Conservation (phyloP, 2,888 invertebrate species). For the Hyalella azteca region DNA sequence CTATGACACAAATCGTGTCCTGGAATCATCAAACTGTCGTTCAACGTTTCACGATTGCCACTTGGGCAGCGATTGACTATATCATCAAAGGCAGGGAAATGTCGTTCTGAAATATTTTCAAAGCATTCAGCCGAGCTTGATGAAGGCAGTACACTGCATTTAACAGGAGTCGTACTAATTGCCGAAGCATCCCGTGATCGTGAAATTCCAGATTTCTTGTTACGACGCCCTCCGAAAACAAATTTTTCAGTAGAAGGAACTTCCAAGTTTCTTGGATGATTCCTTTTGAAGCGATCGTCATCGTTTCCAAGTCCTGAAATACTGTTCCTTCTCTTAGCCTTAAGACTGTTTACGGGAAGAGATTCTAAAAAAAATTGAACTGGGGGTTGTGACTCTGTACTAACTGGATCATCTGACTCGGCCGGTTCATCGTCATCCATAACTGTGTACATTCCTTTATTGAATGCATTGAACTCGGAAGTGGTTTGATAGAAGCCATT, state of each 20-base stretch:
- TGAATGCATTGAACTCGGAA: conserved; percentile 14
- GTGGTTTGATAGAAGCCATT: conserved; percentile 15
- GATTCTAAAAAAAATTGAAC: not conserved
- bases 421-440: conserved; percentile 1
- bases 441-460: conserved; percentile 23
- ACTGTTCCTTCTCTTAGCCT: not conserved
- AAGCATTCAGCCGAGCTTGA: not conserved
- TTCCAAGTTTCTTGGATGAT: not conserved
- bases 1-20: not conserved
- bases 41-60: conserved; percentile 3
- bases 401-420: not conserved
- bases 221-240: conserved; percentile 5
- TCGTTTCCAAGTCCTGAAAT: not conserved
- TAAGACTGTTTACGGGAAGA: conserved; percentile 11
- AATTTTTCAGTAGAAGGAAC: not conserved
- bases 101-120: not conserved
- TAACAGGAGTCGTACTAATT: not conserved
- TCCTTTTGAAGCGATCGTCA: not conserved
- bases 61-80: conserved; percentile 3
- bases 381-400: not conserved
- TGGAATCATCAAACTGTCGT: not conserved
- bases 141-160: not conserved
- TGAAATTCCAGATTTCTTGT: not conserved
- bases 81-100: conserved; percentile 1
- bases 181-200: not conserved